Percentiles rank a stretch among this genome's conserved stretches.
Evolutionary conservation across 1,140 invertebrate genomes (phyloP).

Genomic region (Drosophila bocqueti): DNA sequence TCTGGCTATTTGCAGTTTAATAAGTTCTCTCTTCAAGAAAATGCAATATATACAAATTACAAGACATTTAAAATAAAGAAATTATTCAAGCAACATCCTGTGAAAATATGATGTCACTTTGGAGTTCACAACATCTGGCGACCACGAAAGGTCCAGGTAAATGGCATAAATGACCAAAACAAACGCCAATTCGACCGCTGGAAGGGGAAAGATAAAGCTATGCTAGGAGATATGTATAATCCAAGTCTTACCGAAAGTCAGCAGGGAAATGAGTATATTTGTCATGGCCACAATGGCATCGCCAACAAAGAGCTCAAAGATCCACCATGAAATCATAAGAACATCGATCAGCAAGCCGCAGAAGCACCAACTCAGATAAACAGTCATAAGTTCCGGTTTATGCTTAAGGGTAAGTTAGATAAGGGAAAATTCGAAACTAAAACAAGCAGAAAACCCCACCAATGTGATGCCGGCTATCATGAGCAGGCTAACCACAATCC

Average conservation of each 20-base stretch:
- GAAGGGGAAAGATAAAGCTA: not conserved
- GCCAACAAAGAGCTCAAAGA: conserved; percentile 41
- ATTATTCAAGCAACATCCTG: not conserved
- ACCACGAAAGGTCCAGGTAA: conserved; percentile 28
- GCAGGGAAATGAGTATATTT: conserved; percentile 63
- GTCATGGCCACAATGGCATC: conserved; percentile 66
- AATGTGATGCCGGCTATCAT: conserved; percentile 62
- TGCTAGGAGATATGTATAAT: not conserved
- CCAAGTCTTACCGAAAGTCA: conserved; percentile 54
- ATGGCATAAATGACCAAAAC: conserved; percentile 59
- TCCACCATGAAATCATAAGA: conserved; percentile 53
- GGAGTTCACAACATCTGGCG: not conserved
- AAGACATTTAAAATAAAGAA: not conserved
- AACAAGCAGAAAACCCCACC: conserved; percentile 20
- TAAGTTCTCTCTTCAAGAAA: conserved; percentile 8
- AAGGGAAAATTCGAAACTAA: not conserved
- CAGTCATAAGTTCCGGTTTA: conserved; percentile 42
- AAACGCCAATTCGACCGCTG: conserved; percentile 62
- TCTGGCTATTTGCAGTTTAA: conserved; percentile 6
- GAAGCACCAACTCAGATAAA: conserved; percentile 59
- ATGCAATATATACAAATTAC: not conserved
- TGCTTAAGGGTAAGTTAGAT: conserved; percentile 20
- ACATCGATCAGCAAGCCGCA: conserved; percentile 53
- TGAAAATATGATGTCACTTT: not conserved
- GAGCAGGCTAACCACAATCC: conserved; percentile 55